A percentile compares a stretch with the other conserved stretches of the same genome.
Conservation (phyloP, 2,113 vertebrate species). For the Pteropus alecto region DNA sequence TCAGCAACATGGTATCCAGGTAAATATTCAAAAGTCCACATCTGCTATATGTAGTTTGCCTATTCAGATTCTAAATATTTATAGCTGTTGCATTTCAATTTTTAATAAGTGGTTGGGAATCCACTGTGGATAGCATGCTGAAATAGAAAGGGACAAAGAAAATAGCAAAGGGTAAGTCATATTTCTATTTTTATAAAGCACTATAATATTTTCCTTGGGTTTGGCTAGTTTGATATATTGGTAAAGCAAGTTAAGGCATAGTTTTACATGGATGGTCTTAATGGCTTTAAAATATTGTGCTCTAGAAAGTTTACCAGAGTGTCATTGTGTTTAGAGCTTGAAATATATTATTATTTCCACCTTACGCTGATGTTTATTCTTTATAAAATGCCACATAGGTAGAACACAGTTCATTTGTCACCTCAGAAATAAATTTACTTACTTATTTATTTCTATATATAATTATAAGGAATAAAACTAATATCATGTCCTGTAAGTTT, state of each 20-base stretch:
- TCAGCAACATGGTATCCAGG: not conserved
- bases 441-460: not conserved
- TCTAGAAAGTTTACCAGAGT: not conserved
- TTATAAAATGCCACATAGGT: not conserved
- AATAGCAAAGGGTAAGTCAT: not conserved
- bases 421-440: not conserved
- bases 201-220: not conserved
- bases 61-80: slow-evolving; percentile 51
- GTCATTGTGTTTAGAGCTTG: not conserved
- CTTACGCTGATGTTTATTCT: not conserved
- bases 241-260: not conserved
- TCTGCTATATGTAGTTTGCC: not conserved
- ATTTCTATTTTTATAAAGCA: slow-evolving; percentile 41
- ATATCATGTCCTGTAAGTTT: not conserved
- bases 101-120: slow-evolving; percentile 69
- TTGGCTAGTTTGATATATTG: not conserved
- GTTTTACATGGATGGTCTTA: not conserved
- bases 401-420: not conserved
- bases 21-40: slow-evolving; percentile 6
- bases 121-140: not conserved
- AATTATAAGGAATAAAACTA: not conserved
- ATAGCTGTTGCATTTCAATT: slow-evolving; percentile 60
- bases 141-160: not conserved
- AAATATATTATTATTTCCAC: not conserved
- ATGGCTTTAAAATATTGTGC: slow-evolving; percentile 2